These are phyloP conservation scores for Crax fasciolata DNA, from an alignment of 2,797 vertebrate species.

Conservation along the genomic window DNA sequence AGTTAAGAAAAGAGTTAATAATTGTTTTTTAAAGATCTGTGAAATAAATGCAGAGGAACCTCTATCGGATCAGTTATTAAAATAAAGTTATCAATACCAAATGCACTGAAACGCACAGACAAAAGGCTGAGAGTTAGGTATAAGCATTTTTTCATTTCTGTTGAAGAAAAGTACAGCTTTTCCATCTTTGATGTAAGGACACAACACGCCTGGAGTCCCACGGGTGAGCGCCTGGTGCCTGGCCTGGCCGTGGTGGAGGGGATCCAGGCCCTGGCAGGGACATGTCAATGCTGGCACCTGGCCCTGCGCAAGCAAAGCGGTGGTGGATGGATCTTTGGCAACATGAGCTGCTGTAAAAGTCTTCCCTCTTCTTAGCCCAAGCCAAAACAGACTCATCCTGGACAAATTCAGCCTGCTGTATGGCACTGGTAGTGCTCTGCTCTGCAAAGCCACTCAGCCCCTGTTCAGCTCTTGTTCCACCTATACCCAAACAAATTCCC, in stretches of 20 bases:
- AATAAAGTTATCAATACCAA: not conserved
- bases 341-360: not conserved
- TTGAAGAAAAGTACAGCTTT: not conserved
- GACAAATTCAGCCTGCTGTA: not conserved
- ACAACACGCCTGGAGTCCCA: not conserved
- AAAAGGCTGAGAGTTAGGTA: not conserved
- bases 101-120: not conserved
- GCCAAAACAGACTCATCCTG: not conserved
- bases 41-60: not conserved
- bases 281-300: not conserved
- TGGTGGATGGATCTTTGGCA: not conserved
- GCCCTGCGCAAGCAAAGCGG: not conserved
- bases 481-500: not conserved
- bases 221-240: not conserved
- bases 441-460: fast-evolving
- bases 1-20: not conserved
- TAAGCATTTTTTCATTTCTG: not conserved
- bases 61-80: not conserved
- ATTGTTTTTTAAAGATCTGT: not conserved
- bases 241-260: not conserved
- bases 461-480: not conserved
- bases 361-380: not conserved
- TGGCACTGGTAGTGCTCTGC: not conserved
- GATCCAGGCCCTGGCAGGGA: not conserved
- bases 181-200: not conserved